A percentile compares a stretch with the other conserved stretches of the same genome.
These are phyloP conservation scores for Kryptolebias marmoratus DNA, from an alignment of 2,113 vertebrate species.

Conservation along the genomic window DNA sequence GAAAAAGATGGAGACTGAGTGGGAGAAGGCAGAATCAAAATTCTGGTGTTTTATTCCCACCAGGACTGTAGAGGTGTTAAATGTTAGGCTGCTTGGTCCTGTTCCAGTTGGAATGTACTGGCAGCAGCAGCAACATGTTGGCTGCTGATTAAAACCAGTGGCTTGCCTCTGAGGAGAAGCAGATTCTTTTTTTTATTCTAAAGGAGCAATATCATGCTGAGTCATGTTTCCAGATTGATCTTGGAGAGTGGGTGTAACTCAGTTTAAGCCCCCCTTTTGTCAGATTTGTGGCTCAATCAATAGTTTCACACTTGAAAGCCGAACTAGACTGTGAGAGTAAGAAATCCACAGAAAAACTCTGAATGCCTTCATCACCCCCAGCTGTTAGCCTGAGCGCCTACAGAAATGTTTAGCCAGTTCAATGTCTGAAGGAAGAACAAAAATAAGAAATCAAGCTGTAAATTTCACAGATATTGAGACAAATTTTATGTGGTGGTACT, in stretches of 20 bases:
- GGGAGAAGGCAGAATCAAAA: conserved; percentile 51
- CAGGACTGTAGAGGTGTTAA: conserved; percentile 67
- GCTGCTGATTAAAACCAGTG: conserved; percentile 62
- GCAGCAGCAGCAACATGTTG: conserved; percentile 47
- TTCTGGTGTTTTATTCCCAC: conserved; percentile 62
- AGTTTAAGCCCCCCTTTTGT: conserved; percentile 63
- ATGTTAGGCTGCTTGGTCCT: conserved; percentile 55
- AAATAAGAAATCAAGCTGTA: too few species aligned
- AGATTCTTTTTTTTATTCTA: conserved; percentile 12
- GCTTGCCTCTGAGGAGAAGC: conserved; percentile 42
- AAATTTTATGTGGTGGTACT: too few species aligned
- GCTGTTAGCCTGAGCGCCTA: conserved; percentile 3
- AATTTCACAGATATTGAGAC: too few species aligned
- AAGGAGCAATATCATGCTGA: conserved; percentile 49
- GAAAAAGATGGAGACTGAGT: conserved; percentile 37
- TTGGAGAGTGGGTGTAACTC: conserved; percentile 61
- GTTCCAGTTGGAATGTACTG: conserved; percentile 53
- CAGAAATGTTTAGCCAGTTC: background rate
- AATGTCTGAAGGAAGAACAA: conserved; percentile 4
- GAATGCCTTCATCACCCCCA: conserved; percentile 4
- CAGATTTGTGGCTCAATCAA: conserved; percentile 69
- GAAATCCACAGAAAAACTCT: conserved; percentile 35
- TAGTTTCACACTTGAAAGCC: conserved; percentile 66
- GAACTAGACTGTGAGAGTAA: conserved; percentile 56
- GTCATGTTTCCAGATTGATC: conserved; percentile 64